phyloP scores from a whole-genome alignment of 2,797 vertebrate species.

The Hoplostethus mediterraneus region DNA sequence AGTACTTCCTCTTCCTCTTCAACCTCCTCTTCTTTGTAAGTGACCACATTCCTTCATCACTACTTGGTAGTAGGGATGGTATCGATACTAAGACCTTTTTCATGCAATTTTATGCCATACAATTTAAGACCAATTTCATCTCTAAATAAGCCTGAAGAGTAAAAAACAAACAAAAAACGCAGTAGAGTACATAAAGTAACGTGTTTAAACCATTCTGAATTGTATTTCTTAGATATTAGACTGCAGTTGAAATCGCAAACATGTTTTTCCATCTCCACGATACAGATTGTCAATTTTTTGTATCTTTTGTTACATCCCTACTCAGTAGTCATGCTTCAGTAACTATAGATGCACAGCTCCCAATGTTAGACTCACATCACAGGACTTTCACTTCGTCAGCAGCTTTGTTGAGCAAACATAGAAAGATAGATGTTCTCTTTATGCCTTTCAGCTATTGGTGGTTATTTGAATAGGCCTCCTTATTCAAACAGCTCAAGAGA shows the following conservation, averaged over 20 bases:
- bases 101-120: too few species aligned
- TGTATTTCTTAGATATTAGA: too few species aligned
- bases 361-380: background rate
- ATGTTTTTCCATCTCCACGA: too few species aligned
- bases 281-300: too few species aligned
- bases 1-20: slow-evolving; percentile 88
- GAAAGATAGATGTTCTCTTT: slow-evolving; percentile 7
- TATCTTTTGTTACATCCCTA: too few species aligned
- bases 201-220: too few species aligned
- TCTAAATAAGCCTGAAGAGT: too few species aligned
- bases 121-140: too few species aligned
- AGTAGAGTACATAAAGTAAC: too few species aligned
- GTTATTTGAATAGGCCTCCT: slow-evolving; percentile 29
- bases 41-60: slow-evolving; percentile 45
- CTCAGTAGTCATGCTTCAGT: background rate
- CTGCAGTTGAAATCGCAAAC: too few species aligned
- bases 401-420: slow-evolving; percentile 15
- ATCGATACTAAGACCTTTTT: too few species aligned
- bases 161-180: too few species aligned
- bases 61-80: background rate
- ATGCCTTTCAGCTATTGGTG: slow-evolving; percentile 6
- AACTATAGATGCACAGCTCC: background rate
- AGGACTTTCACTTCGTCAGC: background rate
- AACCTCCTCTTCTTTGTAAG: slow-evolving; percentile 89
- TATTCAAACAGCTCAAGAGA: slow-evolving; percentile 30